A percentile compares a stretch with the other conserved stretches of the same genome.
Conservation (phyloP, 2,797 vertebrate species). For the Urophycis tenuis region DNA sequence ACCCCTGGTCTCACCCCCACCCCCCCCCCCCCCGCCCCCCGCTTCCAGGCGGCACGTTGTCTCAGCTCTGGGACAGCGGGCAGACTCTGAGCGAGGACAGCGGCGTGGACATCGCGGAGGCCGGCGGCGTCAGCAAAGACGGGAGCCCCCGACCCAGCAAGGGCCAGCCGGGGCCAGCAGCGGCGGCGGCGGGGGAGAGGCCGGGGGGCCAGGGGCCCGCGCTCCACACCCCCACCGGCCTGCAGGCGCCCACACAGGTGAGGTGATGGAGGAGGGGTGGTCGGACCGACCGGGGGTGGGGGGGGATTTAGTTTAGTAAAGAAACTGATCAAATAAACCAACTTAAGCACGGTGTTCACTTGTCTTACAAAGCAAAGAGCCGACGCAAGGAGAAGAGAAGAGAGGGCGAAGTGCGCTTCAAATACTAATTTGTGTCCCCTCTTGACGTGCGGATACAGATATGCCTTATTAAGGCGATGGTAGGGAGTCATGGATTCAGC, state of each 20-base stretch:
- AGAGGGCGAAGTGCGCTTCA: not conserved
- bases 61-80: slow-evolving; percentile 92
- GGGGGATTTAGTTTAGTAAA: no score
- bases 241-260: slow-evolving; percentile 59
- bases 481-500: not conserved
- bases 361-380: not conserved
- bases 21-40: no score
- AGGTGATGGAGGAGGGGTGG: slow-evolving; percentile 10
- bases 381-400: not conserved
- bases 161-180: slow-evolving; percentile 59
- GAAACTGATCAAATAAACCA: not conserved
- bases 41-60: slow-evolving; percentile 82
- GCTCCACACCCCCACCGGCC: slow-evolving; percentile 29
- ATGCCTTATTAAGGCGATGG: not conserved
- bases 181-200: slow-evolving; percentile 26
- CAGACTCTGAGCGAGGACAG: slow-evolving; percentile 97
- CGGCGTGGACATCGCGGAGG: slow-evolving; percentile 87
- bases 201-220: slow-evolving; percentile 40
- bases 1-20: not conserved
- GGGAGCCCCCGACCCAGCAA: slow-evolving; percentile 72
- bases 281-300: no score
- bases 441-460: not conserved
- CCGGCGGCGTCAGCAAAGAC: slow-evolving; percentile 70
- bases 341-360: not conserved
- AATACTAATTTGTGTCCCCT: not conserved